Evolutionary conservation across 2,888 invertebrate species (phyloP), one percentile per base, ranked within the genome.

Genomic region (Perizoma flavofasciatum): DNA sequence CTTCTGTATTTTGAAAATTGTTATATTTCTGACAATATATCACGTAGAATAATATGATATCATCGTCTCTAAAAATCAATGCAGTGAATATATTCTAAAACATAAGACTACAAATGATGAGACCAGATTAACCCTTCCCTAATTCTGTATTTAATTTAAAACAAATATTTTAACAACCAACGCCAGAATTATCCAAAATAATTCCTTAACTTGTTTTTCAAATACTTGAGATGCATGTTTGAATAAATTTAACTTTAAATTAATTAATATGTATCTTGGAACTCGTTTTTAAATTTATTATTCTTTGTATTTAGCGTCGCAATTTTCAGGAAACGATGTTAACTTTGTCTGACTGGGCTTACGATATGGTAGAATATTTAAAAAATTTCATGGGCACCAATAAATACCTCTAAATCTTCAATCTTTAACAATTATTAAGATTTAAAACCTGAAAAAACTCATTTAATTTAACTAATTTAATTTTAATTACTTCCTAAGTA

Each of bases 291-390:
- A 37, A 6, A 37, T 44, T 58, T 48, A 32, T 10, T 51, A 54
- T 47, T 33, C 45, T 3, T 3, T 34, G 8, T 40, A 7, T 8
- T 43, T 11, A 41, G 34, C 35, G 6, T 47, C 43, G 48, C 58
- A 52, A 44, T 52, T 58, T 53, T 58, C 54, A 55, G 48, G 10
- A 11, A n/a, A 6, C 11, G 22, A n/a, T 48, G 39, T 33, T 58
- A 52, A 51, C 6, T 41, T 51, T 5, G 1, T 32, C 43, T 52
- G 52, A 2, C 32, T 41, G 6, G 32, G 49, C 41, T 7, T 40
- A 49, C 40, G 49, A 8, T 50, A 41, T 10, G 41, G 34, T 34
- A 10, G 10, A 41, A 40, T 50, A 41, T 41, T n/a, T n/a, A n/a
- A n/a, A n/a, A n/a, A 50, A 22, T 22, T 22, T 22, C 22, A 2